phyloP scores from a whole-genome alignment of 2,888 invertebrate genomes.

The Xanthia icteritia region DNA sequence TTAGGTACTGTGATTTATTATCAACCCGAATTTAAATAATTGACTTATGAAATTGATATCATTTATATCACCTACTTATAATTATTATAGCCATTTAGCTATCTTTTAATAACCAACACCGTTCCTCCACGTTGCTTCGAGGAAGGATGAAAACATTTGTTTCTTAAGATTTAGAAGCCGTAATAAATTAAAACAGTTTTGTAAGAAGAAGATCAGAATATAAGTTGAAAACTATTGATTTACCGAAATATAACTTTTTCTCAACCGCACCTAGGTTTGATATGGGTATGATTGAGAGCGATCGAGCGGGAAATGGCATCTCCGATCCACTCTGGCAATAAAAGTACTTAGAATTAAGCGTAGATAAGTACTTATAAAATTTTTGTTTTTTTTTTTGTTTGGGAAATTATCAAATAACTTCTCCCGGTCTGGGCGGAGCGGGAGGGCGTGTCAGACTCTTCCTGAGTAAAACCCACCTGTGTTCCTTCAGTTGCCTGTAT shows the following conservation, averaged over 20 bases:
- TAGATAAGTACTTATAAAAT: neutral
- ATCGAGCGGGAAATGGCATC: conserved; percentile 84
- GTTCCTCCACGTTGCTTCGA: neutral
- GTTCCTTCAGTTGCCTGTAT: no score
- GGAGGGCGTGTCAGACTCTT: no score
- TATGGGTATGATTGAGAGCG: conserved; percentile 82
- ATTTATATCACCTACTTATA: neutral
- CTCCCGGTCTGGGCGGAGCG: no score
- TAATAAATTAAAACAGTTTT: neutral
- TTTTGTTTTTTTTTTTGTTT: no score
- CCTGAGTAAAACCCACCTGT: no score
- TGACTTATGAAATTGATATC: conserved; percentile 30
- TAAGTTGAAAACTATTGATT: conserved; percentile 11
- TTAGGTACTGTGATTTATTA: conserved; percentile 75
- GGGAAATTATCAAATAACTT: no score
- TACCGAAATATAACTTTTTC: conserved; percentile 31
- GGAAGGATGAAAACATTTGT: neutral
- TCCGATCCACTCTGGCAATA: conserved; percentile 75
- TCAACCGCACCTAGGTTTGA: conserved; percentile 68
- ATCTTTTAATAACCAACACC: conserved; percentile 8
- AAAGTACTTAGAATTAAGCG: conserved; percentile 27
- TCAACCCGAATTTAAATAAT: conserved; percentile 57
- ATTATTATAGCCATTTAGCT: neutral
- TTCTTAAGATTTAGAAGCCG: neutral
- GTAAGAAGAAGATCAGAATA: conserved; percentile 12